Base-by-base conservation (phyloP, 2,113 vertebrate species). In the Nerophis lumbriciformis region DNA sequence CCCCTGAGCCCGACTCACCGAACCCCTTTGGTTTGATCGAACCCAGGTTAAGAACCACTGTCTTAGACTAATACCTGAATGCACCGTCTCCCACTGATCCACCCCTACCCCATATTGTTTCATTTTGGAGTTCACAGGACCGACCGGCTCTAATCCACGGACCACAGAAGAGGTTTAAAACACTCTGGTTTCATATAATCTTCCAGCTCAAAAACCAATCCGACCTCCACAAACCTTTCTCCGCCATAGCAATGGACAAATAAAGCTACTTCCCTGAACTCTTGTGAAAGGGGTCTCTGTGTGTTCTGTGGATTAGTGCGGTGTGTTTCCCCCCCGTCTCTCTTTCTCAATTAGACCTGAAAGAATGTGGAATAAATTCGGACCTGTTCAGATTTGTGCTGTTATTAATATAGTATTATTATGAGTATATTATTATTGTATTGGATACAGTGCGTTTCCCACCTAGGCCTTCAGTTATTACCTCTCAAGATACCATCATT, bases 101-200 rank as follows among this genome's bases (percentile, higher is more conserved):
- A 83, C 86, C 90, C 86, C 79, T 90, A 88, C 81, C 88, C 72
- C 87, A 86, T 88, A 87, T 89, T 84, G 82, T 92, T 88, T 93
- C 81, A 89, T 92, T 92, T 90, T 81, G 77, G 68, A 81, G 65
- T 83, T 83, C 83, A 81, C 80, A 77, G 82, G 87, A 88, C 87
- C 86, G 89, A 81, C 88, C 88, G 47, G 87, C 84, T 90, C 88
- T 96, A 95, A 98, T 96, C 95, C 93, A 89, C 72, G 80, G 84
- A 87, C 42, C 92, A 90, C 92, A 88, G 89, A 94, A 88, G 90
- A 90, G 92, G 91, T 93, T 96, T 95, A 97, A 91, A 89, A 90
- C 90, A 90, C 97, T 98, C 93, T 82, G 87, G 94, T 97, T 98
- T 95, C 95, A 95, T 87, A 90, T 97, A 97, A 97, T 97, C 95